Evolutionary conservation across 92 coral and sea anemone genomes (phyloP), one percentile per base, ranked within the genome.

Genomic region (Phenganax subtilis): DNA sequence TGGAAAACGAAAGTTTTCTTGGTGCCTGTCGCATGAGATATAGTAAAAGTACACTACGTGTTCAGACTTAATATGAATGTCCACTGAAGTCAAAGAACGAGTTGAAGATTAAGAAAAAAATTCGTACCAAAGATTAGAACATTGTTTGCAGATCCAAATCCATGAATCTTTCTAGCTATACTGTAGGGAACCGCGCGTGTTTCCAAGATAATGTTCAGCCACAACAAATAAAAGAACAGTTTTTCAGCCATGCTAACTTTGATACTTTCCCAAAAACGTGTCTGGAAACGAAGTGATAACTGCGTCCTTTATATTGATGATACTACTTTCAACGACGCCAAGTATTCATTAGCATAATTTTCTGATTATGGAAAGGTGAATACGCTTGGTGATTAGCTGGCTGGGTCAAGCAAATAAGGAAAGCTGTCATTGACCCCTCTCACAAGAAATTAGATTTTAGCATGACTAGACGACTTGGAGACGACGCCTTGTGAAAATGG

Each of bases 91-190:
- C 59, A 6, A 75, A 75, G 55, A 60, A 76, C 56, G 57, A 61
- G 31, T 25, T 31, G 12, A 59, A 57, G 30, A 54, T 57, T 29
- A 14, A 58, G 63, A n/a, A 9, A 16, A 51, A 14, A n/a, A 55
- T 59, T 60, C 83, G 63, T 79, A 79, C 83, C 83, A 73, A 79
- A 79, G 52, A 79, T 79, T 65, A 79, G 17, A 25, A 79, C 83
- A 28, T 79, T 79, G 60, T 79, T 79, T 16, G 83, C 83, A 28
- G 83, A 79, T 31, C 83, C 83, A 65, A 59, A 79, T 51, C 83
- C 83, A 27, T 55, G 59, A 20, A 8, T 54, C 57, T 9, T 65
- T 10, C 61, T 79, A 10, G 25, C 61, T 6, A 74, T 47, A 51
- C 53, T 79, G 51, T 60, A n/a, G 17, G 69, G 55, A 51, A 68